A percentile compares a stretch with the other conserved stretches of the same genome.
phyloP scores from a whole-genome alignment of 1,140 invertebrate species.

The Nylanderia fulva region DNA sequence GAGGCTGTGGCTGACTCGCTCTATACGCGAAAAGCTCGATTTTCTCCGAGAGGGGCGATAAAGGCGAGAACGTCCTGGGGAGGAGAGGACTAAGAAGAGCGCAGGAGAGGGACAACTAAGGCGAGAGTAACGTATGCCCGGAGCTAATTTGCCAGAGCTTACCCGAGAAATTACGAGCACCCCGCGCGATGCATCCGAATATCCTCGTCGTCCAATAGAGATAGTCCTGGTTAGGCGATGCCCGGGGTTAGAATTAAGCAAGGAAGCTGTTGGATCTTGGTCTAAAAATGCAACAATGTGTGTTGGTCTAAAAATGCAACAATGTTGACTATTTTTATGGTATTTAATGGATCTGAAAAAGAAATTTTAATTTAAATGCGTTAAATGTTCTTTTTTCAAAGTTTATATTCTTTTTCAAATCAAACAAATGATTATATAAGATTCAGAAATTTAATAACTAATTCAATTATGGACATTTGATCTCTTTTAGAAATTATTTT shows the following conservation, averaged over 20 bases:
- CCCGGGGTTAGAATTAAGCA: not conserved
- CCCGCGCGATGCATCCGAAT: constrained; percentile 81
- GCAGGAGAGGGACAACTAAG: constrained; percentile 63
- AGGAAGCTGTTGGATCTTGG: not conserved
- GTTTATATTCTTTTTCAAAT: not conserved
- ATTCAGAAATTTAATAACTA: not conserved
- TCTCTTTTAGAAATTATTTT: not conserved
- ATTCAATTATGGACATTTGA: not conserved
- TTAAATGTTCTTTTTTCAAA: not conserved
- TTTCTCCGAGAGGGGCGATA: constrained; percentile 52
- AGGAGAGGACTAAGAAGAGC: constrained; percentile 19
- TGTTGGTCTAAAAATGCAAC: no score
- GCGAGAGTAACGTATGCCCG: constrained; percentile 82
- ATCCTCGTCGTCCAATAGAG: constrained; percentile 67
- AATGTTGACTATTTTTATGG: no score
- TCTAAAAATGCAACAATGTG: constrained; percentile 11
- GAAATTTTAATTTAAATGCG: not conserved
- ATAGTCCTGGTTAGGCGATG: constrained; percentile 10
- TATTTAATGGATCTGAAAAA: not conserved
- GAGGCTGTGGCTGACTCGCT: constrained; percentile 25
- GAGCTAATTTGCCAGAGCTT: constrained; percentile 84
- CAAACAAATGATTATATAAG: not conserved
- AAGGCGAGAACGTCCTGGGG: constrained; percentile 69
- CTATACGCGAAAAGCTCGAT: constrained; percentile 58
- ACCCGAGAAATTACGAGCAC: constrained; percentile 80